Conservation (phyloP, 2,888 invertebrate genomes). For the Drosophila demipolita region DNA sequence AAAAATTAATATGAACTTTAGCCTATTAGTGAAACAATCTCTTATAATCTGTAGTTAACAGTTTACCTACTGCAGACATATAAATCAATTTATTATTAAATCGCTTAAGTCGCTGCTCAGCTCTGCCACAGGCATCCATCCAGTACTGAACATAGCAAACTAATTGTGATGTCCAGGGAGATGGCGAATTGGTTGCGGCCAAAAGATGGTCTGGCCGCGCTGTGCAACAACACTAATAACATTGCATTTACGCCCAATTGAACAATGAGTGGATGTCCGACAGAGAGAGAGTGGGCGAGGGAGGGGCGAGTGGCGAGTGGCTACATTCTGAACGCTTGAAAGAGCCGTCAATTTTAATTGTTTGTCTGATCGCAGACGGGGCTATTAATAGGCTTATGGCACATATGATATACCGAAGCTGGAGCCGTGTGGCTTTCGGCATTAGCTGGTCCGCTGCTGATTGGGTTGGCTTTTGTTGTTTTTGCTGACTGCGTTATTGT, state of each 20-base stretch:
- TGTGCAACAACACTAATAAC: slow-evolving; percentile 29
- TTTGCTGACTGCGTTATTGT: slow-evolving; percentile 33
- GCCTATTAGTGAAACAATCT: background rate
- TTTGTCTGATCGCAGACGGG: slow-evolving; percentile 77
- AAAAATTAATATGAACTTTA: background rate
- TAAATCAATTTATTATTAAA: background rate
- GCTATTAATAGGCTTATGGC: slow-evolving; percentile 79
- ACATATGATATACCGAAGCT: slow-evolving; percentile 70
- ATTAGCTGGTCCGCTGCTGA: slow-evolving; percentile 39
- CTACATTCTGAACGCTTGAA: slow-evolving; percentile 50
- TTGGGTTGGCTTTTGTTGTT: slow-evolving; percentile 14
- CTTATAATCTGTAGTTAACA: background rate
- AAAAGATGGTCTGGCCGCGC: slow-evolving; percentile 47
- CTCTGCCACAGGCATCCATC: slow-evolving; percentile 3
- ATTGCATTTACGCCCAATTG: slow-evolving; percentile 70
- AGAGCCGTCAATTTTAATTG: slow-evolving; percentile 78
- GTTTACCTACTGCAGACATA: background rate
- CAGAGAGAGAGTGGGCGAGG: too few relatives aligned
- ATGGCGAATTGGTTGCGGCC: slow-evolving; percentile 20
- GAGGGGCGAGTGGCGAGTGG: background rate
- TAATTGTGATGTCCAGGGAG: slow-evolving; percentile 35
- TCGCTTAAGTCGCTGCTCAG: slow-evolving; percentile 3
- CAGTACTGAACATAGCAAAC: slow-evolving; percentile 3
- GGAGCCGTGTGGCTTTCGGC: slow-evolving; percentile 62
- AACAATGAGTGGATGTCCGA: slow-evolving; percentile 45